Base-by-base conservation (phyloP, 2,113 vertebrate genomes). In the Aptenodytes forsteri region DNA sequence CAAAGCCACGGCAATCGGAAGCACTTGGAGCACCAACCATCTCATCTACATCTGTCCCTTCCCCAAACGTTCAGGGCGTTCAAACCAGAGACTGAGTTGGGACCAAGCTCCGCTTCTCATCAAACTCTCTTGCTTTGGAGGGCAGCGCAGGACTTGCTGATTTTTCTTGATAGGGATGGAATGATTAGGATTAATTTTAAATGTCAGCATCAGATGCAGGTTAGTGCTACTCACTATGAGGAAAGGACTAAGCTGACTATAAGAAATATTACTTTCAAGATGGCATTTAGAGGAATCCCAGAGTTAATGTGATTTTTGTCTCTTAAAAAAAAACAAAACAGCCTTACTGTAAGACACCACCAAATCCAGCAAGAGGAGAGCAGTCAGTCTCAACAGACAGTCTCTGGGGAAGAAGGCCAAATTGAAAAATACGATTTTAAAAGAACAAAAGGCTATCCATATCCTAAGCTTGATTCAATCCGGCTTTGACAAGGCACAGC, bases 281-380 rank as follows among this genome's bases (percentile, higher is more conserved):
- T 78, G 79, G 91, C 62, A 90, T 96, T 96, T 96, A 77, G 70
- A 95, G 67, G 86, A 93, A 94, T 54, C 55, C 15, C 25, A n/a
- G 50, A 58, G 32, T 46, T 89, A 87, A 84, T 78, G 59, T 16
- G 86, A 81, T 91, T 92, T 94, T 73, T n/a, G 8, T 54, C 80
- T 77, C 84, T 58, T 38, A 14, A 47, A 29, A 56, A 49, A 26
- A 38, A 38, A 1, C 13, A 30, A 75, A 14, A 4, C 50, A 47
- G 18, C 67, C 9, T 54, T 42, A 3, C 30, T n/a, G 13, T 36
- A 30, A 80, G 62, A 36, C 59, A 38, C 18, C 85, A 73, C 19
- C 40, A 32, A 47, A 46, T 1, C 30, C 71, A 69, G 86, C 29
- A 26, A 19, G 73, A 49, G 54, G 30, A 81, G 79, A 80, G 58